A percentile compares a stretch with the other conserved stretches of the same genome.
phyloP scores from a whole-genome alignment of 2,888 invertebrate genomes.

The Nomada ruficornis region DNA sequence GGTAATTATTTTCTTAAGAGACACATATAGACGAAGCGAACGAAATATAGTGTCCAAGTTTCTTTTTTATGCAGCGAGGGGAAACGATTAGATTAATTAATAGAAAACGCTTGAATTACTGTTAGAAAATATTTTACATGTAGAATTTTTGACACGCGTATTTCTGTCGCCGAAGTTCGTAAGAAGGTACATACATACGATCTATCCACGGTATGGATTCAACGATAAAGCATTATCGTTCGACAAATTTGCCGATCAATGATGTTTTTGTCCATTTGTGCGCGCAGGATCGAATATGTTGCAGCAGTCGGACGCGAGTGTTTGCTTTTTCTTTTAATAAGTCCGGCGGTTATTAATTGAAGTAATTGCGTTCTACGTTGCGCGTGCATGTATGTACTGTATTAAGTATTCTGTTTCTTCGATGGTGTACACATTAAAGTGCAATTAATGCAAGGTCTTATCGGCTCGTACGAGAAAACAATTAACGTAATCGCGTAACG shows the following conservation, averaged over 20 bases:
- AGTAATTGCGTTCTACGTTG: neutral
- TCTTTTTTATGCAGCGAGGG: neutral
- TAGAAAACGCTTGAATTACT: neutral
- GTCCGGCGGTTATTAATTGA: conserved; percentile 6
- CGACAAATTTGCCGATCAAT: neutral
- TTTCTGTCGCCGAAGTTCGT: neutral
- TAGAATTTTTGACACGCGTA: neutral
- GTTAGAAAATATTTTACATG: neutral
- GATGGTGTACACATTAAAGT: neutral
- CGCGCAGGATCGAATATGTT: conserved; percentile 2
- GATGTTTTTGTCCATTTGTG: neutral
- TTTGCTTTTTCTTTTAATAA: neutral
- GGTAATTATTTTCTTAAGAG: no score
- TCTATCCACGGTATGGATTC: neutral
- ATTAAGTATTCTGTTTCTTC: neutral
- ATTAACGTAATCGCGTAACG: conserved; percentile 29
- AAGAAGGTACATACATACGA: neutral
- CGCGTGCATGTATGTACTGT: no score
- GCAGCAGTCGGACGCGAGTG: neutral
- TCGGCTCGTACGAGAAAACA: conserved; percentile 23
- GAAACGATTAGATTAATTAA: neutral
- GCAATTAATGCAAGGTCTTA: conserved; percentile 29
- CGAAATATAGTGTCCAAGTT: neutral
- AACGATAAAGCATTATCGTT: conserved; percentile 28
- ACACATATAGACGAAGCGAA: no score